These are phyloP conservation scores for Trypoxylus dichotomus DNA, from an alignment of 1,140 invertebrate species.

Conservation along the genomic window DNA sequence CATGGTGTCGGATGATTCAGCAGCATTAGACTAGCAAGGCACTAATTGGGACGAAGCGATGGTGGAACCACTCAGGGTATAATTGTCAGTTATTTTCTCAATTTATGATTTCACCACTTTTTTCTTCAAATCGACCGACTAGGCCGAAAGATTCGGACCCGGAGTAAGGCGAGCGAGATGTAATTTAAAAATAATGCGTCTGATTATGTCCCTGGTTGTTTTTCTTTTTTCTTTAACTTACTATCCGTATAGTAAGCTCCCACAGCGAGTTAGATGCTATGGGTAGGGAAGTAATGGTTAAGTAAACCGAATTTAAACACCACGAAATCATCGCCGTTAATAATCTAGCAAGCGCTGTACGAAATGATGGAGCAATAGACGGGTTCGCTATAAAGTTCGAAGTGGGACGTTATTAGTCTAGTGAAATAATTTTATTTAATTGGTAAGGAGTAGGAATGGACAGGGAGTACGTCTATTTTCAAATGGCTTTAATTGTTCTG, in stretches of 20 bases:
- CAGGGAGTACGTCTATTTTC: too few relatives aligned
- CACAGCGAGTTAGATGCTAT: not conserved
- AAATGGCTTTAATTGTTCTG: too few relatives aligned
- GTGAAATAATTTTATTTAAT: not conserved
- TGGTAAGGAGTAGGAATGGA: too few relatives aligned
- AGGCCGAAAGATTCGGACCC: not conserved
- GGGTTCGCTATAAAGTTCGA: not conserved
- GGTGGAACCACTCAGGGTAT: slow-evolving; percentile 37
- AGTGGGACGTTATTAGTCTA: not conserved
- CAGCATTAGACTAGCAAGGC: slow-evolving; percentile 34
- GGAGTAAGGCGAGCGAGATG: not conserved
- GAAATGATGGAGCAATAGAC: not conserved
- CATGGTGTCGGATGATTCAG: slow-evolving; percentile 35
- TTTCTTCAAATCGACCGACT: not conserved
- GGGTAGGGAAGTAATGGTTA: not conserved
- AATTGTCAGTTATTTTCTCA: slow-evolving; percentile 40
- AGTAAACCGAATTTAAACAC: not conserved
- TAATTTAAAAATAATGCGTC: slow-evolving; percentile 30
- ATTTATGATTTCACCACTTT: slow-evolving; percentile 37
- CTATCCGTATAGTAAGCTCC: not conserved
- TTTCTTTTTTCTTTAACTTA: not conserved
- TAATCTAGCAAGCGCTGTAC: not conserved
- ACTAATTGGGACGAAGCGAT: slow-evolving; percentile 33
- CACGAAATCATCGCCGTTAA: not conserved
- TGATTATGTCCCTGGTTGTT: not conserved